phyloP scores from a whole-genome alignment of 2,113 vertebrate species.

The Mormoops blainvillei region DNA sequence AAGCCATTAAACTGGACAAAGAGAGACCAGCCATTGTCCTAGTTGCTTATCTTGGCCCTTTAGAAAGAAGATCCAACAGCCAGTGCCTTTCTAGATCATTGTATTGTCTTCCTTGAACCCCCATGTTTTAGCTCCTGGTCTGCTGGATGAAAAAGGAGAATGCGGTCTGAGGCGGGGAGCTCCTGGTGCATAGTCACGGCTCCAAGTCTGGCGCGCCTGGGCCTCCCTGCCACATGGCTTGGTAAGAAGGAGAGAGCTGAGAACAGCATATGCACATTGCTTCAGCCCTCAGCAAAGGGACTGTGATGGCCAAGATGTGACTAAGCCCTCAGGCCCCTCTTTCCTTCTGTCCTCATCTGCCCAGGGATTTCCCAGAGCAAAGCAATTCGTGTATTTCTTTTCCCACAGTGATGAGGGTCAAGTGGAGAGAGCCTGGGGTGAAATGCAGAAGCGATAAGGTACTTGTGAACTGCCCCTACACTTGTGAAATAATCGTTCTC shows the following conservation, averaged over 20 bases:
- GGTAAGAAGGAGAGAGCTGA: background rate
- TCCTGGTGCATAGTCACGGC: background rate
- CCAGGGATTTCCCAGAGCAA: background rate
- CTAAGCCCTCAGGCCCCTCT: background rate
- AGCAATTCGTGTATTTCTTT: background rate
- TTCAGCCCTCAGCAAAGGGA: background rate
- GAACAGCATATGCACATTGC: background rate
- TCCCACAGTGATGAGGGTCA: background rate
- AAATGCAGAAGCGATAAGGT: background rate
- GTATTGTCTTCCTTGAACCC: background rate
- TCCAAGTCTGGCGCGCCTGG: too few relatives aligned
- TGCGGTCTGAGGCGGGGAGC: background rate
- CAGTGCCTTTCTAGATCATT: background rate
- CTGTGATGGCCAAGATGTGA: background rate
- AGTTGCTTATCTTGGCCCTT: background rate
- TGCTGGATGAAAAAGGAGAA: background rate
- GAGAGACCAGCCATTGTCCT: background rate
- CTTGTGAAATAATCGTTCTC: background rate
- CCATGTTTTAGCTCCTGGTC: background rate
- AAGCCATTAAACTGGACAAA: background rate
- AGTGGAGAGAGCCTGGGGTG: background rate
- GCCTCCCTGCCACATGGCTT: rapidly evolving
- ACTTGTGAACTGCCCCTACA: background rate
- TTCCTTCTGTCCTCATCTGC: background rate
- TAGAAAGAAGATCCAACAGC: background rate